These are phyloP conservation scores for Cottoperca gobio DNA, from an alignment of 2,797 vertebrate species.

Conservation along the genomic window DNA sequence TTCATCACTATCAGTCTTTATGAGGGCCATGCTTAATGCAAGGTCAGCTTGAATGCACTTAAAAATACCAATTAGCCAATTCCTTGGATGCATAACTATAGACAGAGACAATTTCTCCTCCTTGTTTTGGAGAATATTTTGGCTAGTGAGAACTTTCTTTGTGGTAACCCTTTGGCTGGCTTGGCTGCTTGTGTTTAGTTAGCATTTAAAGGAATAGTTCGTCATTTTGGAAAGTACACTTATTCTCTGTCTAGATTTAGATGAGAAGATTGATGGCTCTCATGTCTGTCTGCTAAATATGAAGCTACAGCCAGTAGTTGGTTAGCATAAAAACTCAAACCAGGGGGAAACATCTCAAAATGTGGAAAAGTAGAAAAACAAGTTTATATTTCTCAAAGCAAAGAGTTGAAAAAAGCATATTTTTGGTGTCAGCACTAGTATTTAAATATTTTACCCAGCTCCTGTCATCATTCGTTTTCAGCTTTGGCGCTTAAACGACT, in stretches of 20 bases:
- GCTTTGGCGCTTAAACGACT: neutral
- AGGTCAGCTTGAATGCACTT: conserved; percentile 1
- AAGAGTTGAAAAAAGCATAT: too few relatives aligned
- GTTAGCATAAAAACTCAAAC: too few relatives aligned
- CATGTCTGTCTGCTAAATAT: too few relatives aligned
- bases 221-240: too few relatives aligned
- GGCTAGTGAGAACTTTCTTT: conserved; percentile 1
- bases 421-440: too few relatives aligned
- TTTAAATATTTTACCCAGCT: too few relatives aligned
- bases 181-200: neutral
- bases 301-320: too few relatives aligned
- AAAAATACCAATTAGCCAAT: conserved; percentile 29
- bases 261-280: too few relatives aligned
- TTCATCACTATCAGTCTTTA: conserved; percentile 12
- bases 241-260: too few relatives aligned
- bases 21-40: conserved; percentile 10
- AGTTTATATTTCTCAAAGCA: neutral
- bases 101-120: neutral
- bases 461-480: neutral
- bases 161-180: neutral
- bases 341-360: too few relatives aligned
- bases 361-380: too few relatives aligned
- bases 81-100: conserved; percentile 19
- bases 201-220: neutral
- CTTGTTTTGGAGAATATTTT: neutral